These are phyloP conservation scores for Bos javanicus DNA, from an alignment of 2,113 vertebrate species.

Conservation along the genomic window DNA sequence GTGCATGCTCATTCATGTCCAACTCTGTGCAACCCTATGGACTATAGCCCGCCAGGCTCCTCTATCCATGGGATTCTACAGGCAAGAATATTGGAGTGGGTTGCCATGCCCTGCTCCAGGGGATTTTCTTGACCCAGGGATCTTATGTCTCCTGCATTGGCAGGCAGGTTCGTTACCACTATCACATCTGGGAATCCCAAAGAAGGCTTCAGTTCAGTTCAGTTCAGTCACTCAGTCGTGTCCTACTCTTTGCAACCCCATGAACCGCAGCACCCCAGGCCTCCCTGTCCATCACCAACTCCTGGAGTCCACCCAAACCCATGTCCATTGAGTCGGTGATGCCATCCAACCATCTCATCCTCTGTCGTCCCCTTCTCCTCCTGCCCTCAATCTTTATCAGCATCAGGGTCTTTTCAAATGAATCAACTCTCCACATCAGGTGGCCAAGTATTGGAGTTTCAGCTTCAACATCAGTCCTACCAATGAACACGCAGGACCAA, in stretches of 20 bases:
- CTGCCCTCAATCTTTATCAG: background rate
- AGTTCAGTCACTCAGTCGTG: background rate
- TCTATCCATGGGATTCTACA: background rate
- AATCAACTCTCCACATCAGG: too few species aligned
- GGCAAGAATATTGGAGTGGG: background rate
- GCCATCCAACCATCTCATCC: too few species aligned
- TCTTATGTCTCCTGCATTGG: background rate
- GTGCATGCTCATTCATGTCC: background rate
- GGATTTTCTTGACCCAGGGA: background rate
- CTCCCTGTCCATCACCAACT: background rate
- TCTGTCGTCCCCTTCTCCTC: background rate
- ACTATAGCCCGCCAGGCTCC: rapidly evolving
- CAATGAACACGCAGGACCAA: too few species aligned
- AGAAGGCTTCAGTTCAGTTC: background rate
- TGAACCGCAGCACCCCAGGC: rapidly evolving
- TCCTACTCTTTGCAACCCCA: background rate
- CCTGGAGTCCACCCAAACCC: too few species aligned
- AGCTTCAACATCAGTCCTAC: too few species aligned
- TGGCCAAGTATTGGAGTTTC: too few species aligned
- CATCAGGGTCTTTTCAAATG: too few species aligned
- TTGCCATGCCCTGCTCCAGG: background rate
- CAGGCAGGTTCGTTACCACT: background rate
- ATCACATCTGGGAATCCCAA: background rate
- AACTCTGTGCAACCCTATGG: background rate
- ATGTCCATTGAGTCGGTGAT: too few species aligned